Conservation (phyloP, 2,113 vertebrate species). For the Lepus timidus region DNA sequence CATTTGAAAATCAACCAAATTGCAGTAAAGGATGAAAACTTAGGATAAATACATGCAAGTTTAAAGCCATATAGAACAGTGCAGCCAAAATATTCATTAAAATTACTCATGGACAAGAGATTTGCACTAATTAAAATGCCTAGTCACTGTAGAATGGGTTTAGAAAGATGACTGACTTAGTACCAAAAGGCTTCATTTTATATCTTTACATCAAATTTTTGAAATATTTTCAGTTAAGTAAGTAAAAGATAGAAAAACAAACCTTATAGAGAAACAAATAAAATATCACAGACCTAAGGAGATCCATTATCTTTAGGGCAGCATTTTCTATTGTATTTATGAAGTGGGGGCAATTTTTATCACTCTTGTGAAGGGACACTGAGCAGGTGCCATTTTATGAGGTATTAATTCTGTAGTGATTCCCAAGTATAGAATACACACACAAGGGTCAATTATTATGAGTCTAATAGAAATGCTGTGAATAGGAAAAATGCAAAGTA, state of each 20-base stretch:
- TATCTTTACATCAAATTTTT: slow-evolving; percentile 77
- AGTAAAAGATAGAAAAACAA: slow-evolving; percentile 78
- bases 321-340: slow-evolving; percentile 73
- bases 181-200: slow-evolving; percentile 78
- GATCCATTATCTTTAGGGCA: slow-evolving; percentile 80
- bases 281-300: slow-evolving; percentile 72
- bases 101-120: slow-evolving; percentile 80
- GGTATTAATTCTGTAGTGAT: slow-evolving; percentile 77
- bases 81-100: slow-evolving; percentile 76
- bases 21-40: slow-evolving; percentile 70
- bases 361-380: slow-evolving; percentile 76
- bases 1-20: slow-evolving; percentile 78
- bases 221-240: slow-evolving; percentile 77
- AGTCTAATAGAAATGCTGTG: slow-evolving; percentile 73
- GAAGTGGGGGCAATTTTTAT: slow-evolving; percentile 80
- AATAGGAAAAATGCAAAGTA: slow-evolving; percentile 77
- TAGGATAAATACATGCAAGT: slow-evolving; percentile 76
- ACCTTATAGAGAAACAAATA: slow-evolving; percentile 65
- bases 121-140: slow-evolving; percentile 82
- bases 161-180: slow-evolving; percentile 72
- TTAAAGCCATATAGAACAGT: slow-evolving; percentile 76
- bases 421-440: slow-evolving; percentile 68
- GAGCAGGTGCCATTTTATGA: slow-evolving; percentile 81
- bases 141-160: slow-evolving; percentile 75
- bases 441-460: slow-evolving; percentile 71